Evolutionary conservation across 2,888 invertebrate species (phyloP), one percentile per base, ranked within the genome.

Genomic region (Dorcus parallelipipedus): DNA sequence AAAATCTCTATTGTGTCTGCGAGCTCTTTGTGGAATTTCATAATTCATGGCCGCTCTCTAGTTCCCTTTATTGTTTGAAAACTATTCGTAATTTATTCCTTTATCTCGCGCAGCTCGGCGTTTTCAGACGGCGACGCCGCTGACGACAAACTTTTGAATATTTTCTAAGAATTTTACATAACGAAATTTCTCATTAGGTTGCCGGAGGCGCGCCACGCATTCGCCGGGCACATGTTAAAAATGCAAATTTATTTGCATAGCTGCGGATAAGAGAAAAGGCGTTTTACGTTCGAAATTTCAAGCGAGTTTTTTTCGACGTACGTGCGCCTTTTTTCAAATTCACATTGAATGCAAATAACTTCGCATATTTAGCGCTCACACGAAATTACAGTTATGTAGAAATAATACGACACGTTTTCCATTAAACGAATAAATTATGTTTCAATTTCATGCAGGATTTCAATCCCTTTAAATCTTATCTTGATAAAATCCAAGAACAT

Each of bases 1-100:
- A 66, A 70, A 69, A 66, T 67, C 69, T 65, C 68, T 59, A 69
- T 72, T 71, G 69, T 69, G 68, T 65, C 61, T 60, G 60, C 49
- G 49, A 58, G 64, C 56, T 67, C 67, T 68, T 70, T 69, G 67
- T 67, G 65, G 62, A 68, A 67, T 69, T 70, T 69, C 67, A 71
- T 70, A 69, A 69, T 71, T 69, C 69, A 70, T 70, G 63, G 64
- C 62, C 58, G 52, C 52, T 58, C 26, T 38, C 9, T 54, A 45
- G 50, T 39, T 38, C 43, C 51, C 59, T 58, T 52, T 57, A 62
- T 63, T 64, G 64, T 64, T 64, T 61, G 62, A 54, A 59, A 64
- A 61, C 62, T 64, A 62, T 56, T 63, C 61, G 58, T 60, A 63
- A 63, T 62, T 61, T 62, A 58, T 62, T 59, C 57, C 52, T 59